Base-by-base conservation (phyloP, 23 tunicate genomes). In the Oikopleura vanhoeffeni region DNA sequence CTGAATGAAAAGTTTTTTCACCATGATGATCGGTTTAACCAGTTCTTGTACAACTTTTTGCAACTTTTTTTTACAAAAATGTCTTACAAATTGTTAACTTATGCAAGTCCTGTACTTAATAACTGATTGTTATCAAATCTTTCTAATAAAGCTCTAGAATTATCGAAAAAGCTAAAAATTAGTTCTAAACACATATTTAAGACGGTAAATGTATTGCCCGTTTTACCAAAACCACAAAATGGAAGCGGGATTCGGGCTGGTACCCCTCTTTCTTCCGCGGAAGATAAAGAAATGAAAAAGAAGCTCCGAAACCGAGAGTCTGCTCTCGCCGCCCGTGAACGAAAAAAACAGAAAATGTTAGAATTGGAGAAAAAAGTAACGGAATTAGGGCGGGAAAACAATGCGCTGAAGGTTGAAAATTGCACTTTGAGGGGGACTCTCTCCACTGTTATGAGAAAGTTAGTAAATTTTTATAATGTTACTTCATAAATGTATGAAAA, bases 401-500 rank as follows among this genome's bases (percentile, higher is more conserved):
- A 3, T 2, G 35, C 2, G 2, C 79, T 71, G 36, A 71, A 71
- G 35, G 35, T 71, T 33, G 79, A 71, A 32, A 71, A 71, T 71
- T 71, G 79, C 79, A 38, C 79, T 71, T 30, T 71, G 32, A 28
- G 79, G 34, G 79, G 79, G 34, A 71, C 79, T 33, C 79, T 71
- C 38, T 13, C 79, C 4, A 13, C 34, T 18, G 79, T 71, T 71
- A 71, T 71, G 79, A 33, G 32, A 71, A 71, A 71, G 79, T 71
- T 18, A 71, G 79, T 71, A 49, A n/a, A n/a, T n/a, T n/a, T n/a
- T n/a, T n/a, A n/a, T n/a, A n/a, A n/a, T n/a, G n/a, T n/a, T n/a
- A n/a, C n/a, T n/a, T n/a, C n/a, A n/a, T n/a, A n/a, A n/a, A n/a
- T n/a, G n/a, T n/a, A n/a, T n/a, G n/a, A n/a, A n/a, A n/a, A n/a